Evolutionary conservation across 2,113 vertebrate genomes (phyloP).

Genomic region (Pelecanus crispus): DNA sequence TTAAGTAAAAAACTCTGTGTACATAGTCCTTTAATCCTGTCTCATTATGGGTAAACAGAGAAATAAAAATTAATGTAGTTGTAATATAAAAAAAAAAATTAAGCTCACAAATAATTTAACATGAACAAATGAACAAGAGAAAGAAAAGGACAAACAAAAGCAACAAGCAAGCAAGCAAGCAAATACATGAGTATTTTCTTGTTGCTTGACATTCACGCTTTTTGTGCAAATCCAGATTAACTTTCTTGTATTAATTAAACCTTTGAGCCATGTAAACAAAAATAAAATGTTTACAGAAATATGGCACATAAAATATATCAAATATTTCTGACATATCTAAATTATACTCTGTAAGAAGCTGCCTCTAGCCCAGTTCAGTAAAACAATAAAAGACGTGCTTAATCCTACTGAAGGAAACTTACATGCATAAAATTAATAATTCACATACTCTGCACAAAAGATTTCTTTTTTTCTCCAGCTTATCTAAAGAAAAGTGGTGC

Average conservation of each 20-base stretch:
- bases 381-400: not conserved
- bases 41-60: not conserved
- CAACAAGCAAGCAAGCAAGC: not conserved
- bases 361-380: not conserved
- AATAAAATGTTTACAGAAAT: not conserved
- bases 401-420: not conserved
- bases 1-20: not conserved
- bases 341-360: not conserved
- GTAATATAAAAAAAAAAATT: not conserved
- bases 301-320: not conserved
- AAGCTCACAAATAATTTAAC: not conserved
- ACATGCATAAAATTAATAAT: not conserved
- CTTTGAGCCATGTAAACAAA: not conserved
- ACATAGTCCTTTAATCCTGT: not conserved
- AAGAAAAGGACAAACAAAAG: not conserved
- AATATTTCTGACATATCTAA: not conserved
- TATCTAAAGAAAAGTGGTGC: not conserved
- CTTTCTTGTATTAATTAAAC: conserved; percentile 2
- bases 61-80: not conserved
- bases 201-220: not conserved
- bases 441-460: not conserved
- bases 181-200: not conserved
- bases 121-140: not conserved
- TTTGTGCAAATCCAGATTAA: conserved; percentile 23
- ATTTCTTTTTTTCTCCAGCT: not conserved